A percentile compares a stretch with the other conserved stretches of the same genome.
Evolutionary conservation across 1,140 invertebrate genomes (phyloP).

Genomic region (Rhopalosiphum padi): DNA sequence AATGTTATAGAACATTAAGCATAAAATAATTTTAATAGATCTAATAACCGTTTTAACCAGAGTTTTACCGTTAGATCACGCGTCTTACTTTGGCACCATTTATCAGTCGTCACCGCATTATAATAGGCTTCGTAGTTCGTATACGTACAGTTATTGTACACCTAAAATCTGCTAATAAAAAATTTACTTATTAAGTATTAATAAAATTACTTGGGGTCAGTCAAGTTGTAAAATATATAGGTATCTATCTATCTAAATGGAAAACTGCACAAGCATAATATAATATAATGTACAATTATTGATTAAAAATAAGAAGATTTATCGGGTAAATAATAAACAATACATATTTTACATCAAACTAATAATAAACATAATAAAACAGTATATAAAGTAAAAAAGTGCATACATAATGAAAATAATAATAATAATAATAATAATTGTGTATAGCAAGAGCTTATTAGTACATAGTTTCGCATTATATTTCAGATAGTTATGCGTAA

Average conservation of each 20-base stretch:
- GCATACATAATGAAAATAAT: not conserved
- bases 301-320: not conserved
- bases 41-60: not conserved
- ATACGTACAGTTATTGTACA: not conserved
- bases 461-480: not conserved
- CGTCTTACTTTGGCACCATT: not conserved
- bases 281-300: not conserved
- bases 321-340: not conserved
- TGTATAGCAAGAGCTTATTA: not conserved
- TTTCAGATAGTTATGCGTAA: not conserved
- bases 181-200: not conserved
- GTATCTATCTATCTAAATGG: no score
- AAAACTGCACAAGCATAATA: no score
- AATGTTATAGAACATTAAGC: not conserved
- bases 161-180: not conserved
- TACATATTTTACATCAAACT: not conserved
- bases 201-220: not conserved
- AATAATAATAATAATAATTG: slow-evolving; percentile 23
- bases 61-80: not conserved
- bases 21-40: not conserved
- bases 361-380: not conserved
- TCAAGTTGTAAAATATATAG: not conserved
- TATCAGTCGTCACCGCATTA: not conserved
- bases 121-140: not conserved
- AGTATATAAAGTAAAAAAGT: not conserved